A percentile compares a stretch with the other conserved stretches of the same genome.
Conservation (phyloP, 2,797 vertebrate species). For the Diplodus sargus region DNA sequence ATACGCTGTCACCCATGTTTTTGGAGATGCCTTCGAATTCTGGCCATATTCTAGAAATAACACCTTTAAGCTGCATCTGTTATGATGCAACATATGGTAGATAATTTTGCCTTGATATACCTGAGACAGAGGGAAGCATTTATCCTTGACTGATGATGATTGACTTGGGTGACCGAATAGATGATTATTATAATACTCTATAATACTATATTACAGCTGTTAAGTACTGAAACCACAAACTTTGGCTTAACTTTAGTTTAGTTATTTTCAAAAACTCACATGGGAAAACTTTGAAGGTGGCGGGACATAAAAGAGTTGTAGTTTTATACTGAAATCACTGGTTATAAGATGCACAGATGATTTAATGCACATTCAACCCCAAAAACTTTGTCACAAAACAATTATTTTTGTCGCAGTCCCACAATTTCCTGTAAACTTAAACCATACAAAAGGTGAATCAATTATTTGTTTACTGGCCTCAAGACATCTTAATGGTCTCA, state of each 20-base stretch:
- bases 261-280: constrained; percentile 27
- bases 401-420: constrained; percentile 12
- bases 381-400: constrained; percentile 15
- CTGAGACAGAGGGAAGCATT: constrained; percentile 35
- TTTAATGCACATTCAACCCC: constrained; percentile 32
- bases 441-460: constrained; percentile 7
- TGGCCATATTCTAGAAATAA: not conserved
- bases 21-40: too few species aligned
- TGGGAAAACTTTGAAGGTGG: constrained; percentile 4
- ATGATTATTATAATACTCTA: constrained; percentile 10
- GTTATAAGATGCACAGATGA: constrained; percentile 22
- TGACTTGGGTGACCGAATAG: constrained; percentile 9
- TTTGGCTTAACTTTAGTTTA: constrained; percentile 2
- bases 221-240: constrained; percentile 10
- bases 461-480: constrained; percentile 38
- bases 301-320: constrained; percentile 13
- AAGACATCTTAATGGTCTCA: constrained; percentile 40
- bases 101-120: constrained; percentile 31
- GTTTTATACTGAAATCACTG: constrained; percentile 15
- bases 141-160: not conserved
- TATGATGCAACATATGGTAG: constrained; percentile 31
- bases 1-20: too few species aligned
- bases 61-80: constrained; percentile 14
- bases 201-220: constrained; percentile 9
- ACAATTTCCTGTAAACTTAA: constrained; percentile 18